Evolutionary conservation across 2,797 vertebrate species (phyloP).

Genomic region (Gymnodraco acuticeps): DNA sequence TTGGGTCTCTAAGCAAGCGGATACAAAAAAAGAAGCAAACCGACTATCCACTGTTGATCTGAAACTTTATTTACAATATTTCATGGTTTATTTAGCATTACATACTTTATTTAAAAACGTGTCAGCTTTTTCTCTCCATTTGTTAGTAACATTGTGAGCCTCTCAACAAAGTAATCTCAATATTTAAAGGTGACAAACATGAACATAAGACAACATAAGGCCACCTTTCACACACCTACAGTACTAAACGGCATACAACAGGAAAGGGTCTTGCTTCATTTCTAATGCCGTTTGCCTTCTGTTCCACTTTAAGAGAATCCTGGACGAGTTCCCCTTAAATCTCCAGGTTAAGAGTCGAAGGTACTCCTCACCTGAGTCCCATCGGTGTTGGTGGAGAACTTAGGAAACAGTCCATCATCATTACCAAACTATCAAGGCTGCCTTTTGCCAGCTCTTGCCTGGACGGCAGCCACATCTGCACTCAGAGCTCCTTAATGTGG

Average conservation of each 20-base stretch:
- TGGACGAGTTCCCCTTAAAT: background rate
- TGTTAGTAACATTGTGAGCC: background rate
- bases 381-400: background rate
- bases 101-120: constrained; percentile 14
- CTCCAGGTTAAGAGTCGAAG: background rate
- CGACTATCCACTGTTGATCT: background rate
- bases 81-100: constrained; percentile 27
- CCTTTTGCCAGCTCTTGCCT: background rate
- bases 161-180: constrained; percentile 8
- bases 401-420: background rate
- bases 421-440: background rate
- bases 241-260: constrained; percentile 38
- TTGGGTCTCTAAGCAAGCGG: constrained; percentile 15
- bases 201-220: constrained; percentile 31
- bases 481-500: constrained; percentile 4
- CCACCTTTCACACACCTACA: constrained; percentile 1
- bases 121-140: background rate
- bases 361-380: background rate
- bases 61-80: constrained; percentile 64
- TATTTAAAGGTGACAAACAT: constrained; percentile 25
- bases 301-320: background rate
- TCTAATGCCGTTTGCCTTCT: background rate
- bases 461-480: constrained; percentile 12
- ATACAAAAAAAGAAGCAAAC: background rate
- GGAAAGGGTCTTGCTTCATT: background rate